Evolutionary conservation across 2,888 invertebrate genomes (phyloP), one percentile per base, ranked within the genome.

Genomic region (Helobdella robusta): DNA sequence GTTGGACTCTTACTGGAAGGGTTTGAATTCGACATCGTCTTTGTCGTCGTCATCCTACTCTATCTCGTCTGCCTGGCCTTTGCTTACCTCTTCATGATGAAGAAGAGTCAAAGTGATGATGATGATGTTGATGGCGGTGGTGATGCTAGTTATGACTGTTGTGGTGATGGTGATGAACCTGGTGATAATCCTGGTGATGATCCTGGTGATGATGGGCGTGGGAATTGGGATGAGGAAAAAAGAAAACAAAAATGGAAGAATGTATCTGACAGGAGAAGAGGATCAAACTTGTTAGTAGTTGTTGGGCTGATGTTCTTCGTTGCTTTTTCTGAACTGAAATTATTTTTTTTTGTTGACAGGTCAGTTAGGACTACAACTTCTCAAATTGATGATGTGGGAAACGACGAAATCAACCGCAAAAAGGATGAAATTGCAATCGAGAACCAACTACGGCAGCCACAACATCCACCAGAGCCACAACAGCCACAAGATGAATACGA

Each of bases 21-120:
- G 18, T 68, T 73, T 8, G 72, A 70, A 35, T 70, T 76, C 40
- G 61, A 66, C 56, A 56, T 66, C 28, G 72, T 75, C 0, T 74
- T 77, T 61, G 73, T 72, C 25, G 69, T 72, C 3, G 75, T 76
- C 0, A 73, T 73, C 20, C 36, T 75, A 30, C 67, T 77, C 11
- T 74, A 76, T 66, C 74, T 71, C 1, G 36, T 73, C 4, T 73
- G 73, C 15, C 73, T 77, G 8, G 46, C 77, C 18, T 69, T 74
- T 4, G 70, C 75, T 0, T 67, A 75, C 0, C 62, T 72, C 20
- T 74, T 70, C 58, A 72, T 78, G 70, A 68, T 72, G 34, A 25
- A n/a, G 11, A 44, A 1, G 5, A 20, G 28, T 6, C 8, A 6
- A 8, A 20, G 20, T 15, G 6, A 52, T 52, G 52, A 52, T n/a